Conservation (phyloP, 2,113 vertebrate species). For the Hippolais icterina region DNA sequence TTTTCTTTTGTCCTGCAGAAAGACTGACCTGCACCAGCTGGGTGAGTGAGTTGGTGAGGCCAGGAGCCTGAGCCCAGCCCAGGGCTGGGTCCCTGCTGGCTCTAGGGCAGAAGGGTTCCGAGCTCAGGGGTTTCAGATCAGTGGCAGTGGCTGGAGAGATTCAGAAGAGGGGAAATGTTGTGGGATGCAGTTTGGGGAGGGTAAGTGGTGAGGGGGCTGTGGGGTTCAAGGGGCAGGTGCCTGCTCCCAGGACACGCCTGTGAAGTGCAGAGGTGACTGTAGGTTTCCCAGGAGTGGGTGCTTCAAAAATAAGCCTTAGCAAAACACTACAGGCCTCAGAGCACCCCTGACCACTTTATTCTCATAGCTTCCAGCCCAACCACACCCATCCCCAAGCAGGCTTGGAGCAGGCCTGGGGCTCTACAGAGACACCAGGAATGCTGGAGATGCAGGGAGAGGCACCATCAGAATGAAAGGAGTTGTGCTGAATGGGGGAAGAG, state of each 20-base stretch:
- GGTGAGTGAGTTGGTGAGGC: accelerated
- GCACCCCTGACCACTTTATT: slow-evolving; percentile 36
- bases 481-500: neutral
- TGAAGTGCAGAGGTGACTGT: accelerated
- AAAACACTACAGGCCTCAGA: neutral
- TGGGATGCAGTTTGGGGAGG: neutral
- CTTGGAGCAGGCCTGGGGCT: neutral
- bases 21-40: neutral
- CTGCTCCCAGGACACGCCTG: neutral
- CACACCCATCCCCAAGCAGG: neutral
- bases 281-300: neutral
- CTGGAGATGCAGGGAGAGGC: neutral
- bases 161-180: neutral
- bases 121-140: neutral
- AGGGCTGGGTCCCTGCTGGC: neutral
- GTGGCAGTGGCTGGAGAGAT: neutral
- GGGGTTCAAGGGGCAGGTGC: neutral
- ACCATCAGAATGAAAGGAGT: neutral
- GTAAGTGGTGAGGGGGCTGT: neutral
- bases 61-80: neutral
- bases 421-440: neutral
- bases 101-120: accelerated
- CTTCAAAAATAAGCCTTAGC: neutral
- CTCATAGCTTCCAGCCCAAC: neutral
- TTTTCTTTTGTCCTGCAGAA: neutral